Base-by-base conservation (phyloP, 2,888 invertebrate species). In the Podotricha telesiphe region DNA sequence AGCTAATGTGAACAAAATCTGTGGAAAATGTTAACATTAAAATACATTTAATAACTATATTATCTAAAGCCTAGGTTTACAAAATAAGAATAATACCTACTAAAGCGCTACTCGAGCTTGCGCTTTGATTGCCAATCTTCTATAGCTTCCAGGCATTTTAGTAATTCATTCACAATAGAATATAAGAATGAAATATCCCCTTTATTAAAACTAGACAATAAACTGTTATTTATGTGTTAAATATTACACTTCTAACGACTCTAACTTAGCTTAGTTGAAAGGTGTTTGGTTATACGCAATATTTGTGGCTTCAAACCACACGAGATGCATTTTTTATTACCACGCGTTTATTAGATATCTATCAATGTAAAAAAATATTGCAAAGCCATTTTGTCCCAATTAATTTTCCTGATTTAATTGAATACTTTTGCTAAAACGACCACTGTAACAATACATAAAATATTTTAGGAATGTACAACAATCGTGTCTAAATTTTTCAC, bases 151-250 rank as follows among this genome's bases (percentile, higher is more conserved):
- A 17, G 59, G 59, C 59, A 45, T 59, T 45, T 59, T 45, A 45
- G n/a, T 59, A 59, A 59, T 59, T 59, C 55, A 59, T 45, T 59
- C 59, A 45, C 17, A 59, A 45, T 59, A 59, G 45, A 59, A 59
- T 42, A 45, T 59, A 28, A 22, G 45, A 17, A 59, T 59, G 59
- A 59, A 59, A 59, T 22, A 59, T 45, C 22, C 45, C 28, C 59
- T 45, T 45, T 59, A 59, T 59, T 45, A 45, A 59, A 59, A 45
- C 59, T 13, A 42, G 37, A 37, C 58, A 40, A 45, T 59, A 59
- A 59, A 11, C 59, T 22, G 45, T 45, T 59, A n/a, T n/a, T n/a
- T n/a, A 45, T 42, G 45, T 28, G 59, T 59, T 28, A 28, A 28
- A 59, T 28, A 42, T 45, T 28, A 59, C 22, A 17, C 11, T n/a